Evolutionary conservation across 1,140 invertebrate genomes (phyloP).

Genomic region (Araneus ventricosus): DNA sequence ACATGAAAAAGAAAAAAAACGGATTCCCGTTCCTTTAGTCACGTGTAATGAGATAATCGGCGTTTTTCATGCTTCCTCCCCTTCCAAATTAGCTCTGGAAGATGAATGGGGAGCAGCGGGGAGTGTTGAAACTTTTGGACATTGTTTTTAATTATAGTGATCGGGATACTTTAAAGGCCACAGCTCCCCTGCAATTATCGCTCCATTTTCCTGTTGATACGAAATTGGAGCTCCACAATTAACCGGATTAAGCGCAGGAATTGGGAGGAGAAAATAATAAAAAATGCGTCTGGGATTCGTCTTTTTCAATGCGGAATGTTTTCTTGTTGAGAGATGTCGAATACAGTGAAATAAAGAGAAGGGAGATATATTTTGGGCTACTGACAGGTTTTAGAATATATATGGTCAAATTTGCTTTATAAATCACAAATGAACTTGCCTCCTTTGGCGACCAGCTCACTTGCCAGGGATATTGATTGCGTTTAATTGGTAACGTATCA

Average conservation of each 20-base stretch:
- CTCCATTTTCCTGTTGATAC: constrained; percentile 43
- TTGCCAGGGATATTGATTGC: too few relatives aligned
- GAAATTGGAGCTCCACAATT: constrained; percentile 44
- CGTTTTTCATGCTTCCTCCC: neutral
- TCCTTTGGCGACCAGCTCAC: too few relatives aligned
- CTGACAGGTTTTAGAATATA: too few relatives aligned
- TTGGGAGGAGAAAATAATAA: neutral
- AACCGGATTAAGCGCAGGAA: neutral
- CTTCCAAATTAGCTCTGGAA: neutral
- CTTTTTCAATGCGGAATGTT: too few relatives aligned
- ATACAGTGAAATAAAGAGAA: too few relatives aligned
- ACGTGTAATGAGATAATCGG: constrained; percentile 53
- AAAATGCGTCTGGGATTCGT: neutral
- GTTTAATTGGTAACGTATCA: too few relatives aligned
- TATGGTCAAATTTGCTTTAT: too few relatives aligned
- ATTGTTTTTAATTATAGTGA: constrained; percentile 56
- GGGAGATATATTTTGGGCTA: too few relatives aligned
- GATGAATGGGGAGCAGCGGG: neutral
- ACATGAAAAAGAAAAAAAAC: neutral
- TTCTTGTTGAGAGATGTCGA: too few relatives aligned
- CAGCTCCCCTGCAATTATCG: constrained; percentile 26
- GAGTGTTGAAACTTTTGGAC: constrained; percentile 38
- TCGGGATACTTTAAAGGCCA: neutral
- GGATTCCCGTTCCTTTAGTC: constrained; percentile 6
- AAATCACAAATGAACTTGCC: too few relatives aligned